These are phyloP conservation scores for Schizaphis graminum DNA, from an alignment of 2,888 invertebrate genomes.

Conservation along the genomic window DNA sequence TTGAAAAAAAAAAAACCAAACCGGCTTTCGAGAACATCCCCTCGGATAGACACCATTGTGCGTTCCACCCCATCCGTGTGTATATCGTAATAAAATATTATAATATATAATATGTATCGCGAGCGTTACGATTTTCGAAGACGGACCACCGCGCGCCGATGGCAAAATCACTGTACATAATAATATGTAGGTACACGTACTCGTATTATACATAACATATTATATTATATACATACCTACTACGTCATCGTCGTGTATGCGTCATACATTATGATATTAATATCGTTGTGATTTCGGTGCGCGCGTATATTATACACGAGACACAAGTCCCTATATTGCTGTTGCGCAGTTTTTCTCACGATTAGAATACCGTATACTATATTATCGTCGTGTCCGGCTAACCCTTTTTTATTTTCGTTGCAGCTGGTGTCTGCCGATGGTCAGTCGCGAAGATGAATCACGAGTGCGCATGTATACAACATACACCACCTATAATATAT, in stretches of 20 bases:
- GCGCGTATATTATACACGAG: no score
- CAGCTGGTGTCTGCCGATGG: conserved; percentile 39
- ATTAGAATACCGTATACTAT: background rate
- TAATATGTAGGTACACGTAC: no score
- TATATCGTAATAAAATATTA: background rate
- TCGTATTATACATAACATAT: background rate
- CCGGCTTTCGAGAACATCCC: conserved; percentile 30
- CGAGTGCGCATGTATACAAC: background rate
- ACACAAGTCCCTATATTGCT: background rate
- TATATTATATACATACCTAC: no score
- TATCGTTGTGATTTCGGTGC: background rate
- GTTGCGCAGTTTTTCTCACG: conserved; percentile 56
- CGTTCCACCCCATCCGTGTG: background rate
- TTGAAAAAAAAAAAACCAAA: background rate
- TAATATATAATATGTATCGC: conserved; percentile 13
- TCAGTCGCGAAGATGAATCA: conserved; percentile 38
- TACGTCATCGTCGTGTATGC: background rate
- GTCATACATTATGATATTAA: background rate
- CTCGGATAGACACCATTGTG: conserved; percentile 28
- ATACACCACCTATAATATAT: background rate
- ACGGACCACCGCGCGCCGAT: conserved; percentile 11
- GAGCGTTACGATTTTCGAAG: conserved; percentile 6
- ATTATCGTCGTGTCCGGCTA: conserved; percentile 25
- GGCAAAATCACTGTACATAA: background rate
- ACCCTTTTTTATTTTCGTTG: conserved; percentile 47